Conservation (phyloP, 2,113 vertebrate genomes). For the Ammodytes marinus region DNA sequence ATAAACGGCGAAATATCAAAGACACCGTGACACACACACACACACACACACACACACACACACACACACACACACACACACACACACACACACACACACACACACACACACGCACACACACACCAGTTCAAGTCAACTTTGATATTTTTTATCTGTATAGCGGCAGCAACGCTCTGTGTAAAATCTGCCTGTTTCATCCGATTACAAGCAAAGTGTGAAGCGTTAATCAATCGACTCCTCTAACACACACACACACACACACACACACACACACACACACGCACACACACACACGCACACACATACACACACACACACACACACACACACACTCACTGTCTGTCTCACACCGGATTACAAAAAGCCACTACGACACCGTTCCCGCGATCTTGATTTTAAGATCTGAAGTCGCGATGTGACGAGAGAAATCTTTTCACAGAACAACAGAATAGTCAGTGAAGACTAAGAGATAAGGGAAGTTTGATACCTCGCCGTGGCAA, state of each 20-base stretch:
- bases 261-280: no score
- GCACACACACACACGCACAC: no score
- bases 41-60: no score
- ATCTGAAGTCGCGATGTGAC: conserved; percentile 43
- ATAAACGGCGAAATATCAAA: neutral
- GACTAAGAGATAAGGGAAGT: conserved; percentile 49
- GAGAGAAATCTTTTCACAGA: no score
- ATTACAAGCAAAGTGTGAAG: conserved; percentile 46
- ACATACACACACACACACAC: no score
- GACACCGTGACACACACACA: no score
- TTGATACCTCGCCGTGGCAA: conserved; percentile 27
- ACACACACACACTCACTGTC: no score
- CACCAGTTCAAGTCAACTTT: neutral
- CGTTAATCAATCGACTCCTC: conserved; percentile 33
- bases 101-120: no score
- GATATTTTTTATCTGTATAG: conserved; percentile 36
- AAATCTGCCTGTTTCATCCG: conserved; percentile 10
- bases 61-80: no score
- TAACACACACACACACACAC: neutral
- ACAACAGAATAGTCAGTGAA: conserved; percentile 41
- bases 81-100: no score
- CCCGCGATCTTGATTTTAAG: conserved; percentile 37
- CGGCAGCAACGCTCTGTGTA: neutral
- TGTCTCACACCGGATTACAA: conserved; percentile 6
- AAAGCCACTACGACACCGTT: neutral